Conservation (phyloP, 2,113 vertebrate genomes). For the Oryctolagus cuniculus region mOryCun1.1 NC_091437.1:61004001-61004500, state of each 20-base stretch:
- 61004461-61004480: too few relatives aligned
- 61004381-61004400: neutral
- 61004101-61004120: too few relatives aligned
- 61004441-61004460: too few relatives aligned
- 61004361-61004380: neutral
- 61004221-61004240: neutral
- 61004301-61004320: too few relatives aligned
- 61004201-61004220: neutral
- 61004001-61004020: constrained; percentile 17
- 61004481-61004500: too few relatives aligned
- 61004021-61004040: neutral
- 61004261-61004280: neutral
- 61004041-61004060: neutral
- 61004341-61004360: neutral
- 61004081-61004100: too few relatives aligned
- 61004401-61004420: too few relatives aligned
- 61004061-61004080: neutral
- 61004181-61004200: too few relatives aligned
- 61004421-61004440: too few relatives aligned
- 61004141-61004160: too few relatives aligned
- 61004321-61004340: neutral
- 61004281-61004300: neutral
- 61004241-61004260: neutral
- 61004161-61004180: too few relatives aligned
- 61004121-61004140: too few relatives aligned